Percentiles rank a stretch among this genome's conserved stretches.
Evolutionary conservation across 1,140 invertebrate species (phyloP).

Genomic region (Drosophila varians): DNA sequence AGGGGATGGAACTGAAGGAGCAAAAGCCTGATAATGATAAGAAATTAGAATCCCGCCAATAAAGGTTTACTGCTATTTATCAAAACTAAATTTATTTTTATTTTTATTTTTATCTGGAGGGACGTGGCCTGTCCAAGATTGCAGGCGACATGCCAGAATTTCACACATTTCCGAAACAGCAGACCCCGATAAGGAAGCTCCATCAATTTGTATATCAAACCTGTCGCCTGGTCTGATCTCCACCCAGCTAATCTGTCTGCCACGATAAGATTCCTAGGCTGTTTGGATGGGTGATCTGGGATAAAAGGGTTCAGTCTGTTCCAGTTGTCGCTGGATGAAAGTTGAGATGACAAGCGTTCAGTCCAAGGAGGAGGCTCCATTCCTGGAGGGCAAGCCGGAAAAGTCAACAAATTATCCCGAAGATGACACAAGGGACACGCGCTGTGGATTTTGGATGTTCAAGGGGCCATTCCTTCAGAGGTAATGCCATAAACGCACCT

Average conservation of each 20-base stretch:
- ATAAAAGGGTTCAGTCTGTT: constrained; percentile 6
- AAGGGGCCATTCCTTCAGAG: constrained; percentile 85
- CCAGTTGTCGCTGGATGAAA: neutral
- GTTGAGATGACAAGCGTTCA: neutral
- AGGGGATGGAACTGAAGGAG: constrained; percentile 25
- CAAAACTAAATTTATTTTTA: neutral
- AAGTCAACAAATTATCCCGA: neutral
- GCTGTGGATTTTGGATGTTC: constrained; percentile 87
- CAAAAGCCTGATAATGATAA: neutral
- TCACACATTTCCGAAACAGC: constrained; percentile 16
- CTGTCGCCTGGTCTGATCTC: constrained; percentile 24
- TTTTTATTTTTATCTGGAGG: constrained; percentile 1
- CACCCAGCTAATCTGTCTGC: constrained; percentile 26
- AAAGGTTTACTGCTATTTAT: neutral
- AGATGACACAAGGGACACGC: constrained; percentile 84
- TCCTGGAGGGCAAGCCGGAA: neutral
- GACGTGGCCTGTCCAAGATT: neutral
- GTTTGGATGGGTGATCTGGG: neutral
- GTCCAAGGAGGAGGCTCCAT: constrained; percentile 9
- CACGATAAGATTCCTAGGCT: constrained; percentile 14
- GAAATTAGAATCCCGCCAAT: neutral
- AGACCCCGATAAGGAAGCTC: constrained; percentile 7
- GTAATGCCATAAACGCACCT: neutral
- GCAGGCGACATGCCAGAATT: neutral
- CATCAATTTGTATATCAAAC: constrained; percentile 14